Conservation (phyloP, 2,113 vertebrate genomes). For the Sula dactylatra region DNA sequence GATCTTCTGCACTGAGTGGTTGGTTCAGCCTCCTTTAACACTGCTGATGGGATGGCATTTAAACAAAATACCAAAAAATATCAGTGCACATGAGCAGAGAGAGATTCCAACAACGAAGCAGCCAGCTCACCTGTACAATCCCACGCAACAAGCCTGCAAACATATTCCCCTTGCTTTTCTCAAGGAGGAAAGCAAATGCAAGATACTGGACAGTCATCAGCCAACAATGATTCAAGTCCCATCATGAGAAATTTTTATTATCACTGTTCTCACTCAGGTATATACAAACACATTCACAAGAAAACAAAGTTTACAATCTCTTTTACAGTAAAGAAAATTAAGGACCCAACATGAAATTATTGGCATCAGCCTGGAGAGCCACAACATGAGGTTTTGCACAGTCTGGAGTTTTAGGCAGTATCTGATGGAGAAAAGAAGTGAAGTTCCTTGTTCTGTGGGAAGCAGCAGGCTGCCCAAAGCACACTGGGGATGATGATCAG, state of each 20-base stretch:
- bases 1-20: background rate
- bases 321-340: background rate
- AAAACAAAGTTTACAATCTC: background rate
- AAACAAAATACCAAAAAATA: constrained; percentile 4
- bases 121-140: background rate
- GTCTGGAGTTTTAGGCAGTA: background rate
- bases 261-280: background rate
- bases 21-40: constrained; percentile 45
- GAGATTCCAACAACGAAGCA: background rate
- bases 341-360: background rate
- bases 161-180: background rate
- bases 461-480: background rate
- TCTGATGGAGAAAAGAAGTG: background rate
- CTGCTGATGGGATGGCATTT: constrained; percentile 42
- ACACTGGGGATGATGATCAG: background rate
- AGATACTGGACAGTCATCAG: background rate
- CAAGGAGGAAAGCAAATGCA: background rate
- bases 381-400: background rate
- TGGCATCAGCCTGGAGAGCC: background rate
- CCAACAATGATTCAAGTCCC: background rate
- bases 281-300: background rate
- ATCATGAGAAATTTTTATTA: background rate
- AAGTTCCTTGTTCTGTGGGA: background rate
- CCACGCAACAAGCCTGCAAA: background rate
- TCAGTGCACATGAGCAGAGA: background rate